Conservation (phyloP, 2,113 vertebrate genomes). For the Cavia aperea region DNA sequence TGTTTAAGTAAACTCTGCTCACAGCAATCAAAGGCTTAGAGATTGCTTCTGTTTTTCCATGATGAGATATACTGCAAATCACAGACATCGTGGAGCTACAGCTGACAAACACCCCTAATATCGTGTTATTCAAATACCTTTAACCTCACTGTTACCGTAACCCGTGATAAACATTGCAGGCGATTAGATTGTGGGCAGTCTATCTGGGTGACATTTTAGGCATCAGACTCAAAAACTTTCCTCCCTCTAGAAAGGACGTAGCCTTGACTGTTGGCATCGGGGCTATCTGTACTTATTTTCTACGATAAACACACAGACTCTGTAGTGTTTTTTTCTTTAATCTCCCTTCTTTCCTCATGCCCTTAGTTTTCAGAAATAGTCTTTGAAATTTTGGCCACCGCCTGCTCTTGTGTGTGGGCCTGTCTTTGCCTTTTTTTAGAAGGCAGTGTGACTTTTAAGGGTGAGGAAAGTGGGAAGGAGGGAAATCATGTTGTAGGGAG, state of each 20-base stretch:
- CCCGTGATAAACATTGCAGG: slow-evolving; percentile 65
- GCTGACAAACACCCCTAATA: slow-evolving; percentile 74
- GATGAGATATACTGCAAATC: slow-evolving; percentile 73
- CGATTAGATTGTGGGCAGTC: slow-evolving; percentile 73
- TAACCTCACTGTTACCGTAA: slow-evolving; percentile 63
- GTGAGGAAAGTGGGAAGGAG: background rate
- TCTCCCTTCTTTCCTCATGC: slow-evolving; percentile 58
- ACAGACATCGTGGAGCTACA: slow-evolving; percentile 72
- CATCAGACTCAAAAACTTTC: slow-evolving; percentile 44
- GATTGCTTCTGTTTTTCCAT: slow-evolving; percentile 73
- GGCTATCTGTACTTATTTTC: background rate
- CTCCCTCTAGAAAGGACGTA: slow-evolving; percentile 40
- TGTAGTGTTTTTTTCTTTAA: background rate
- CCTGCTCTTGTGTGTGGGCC: slow-evolving; percentile 21
- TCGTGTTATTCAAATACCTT: slow-evolving; percentile 74
- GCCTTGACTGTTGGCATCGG: background rate
- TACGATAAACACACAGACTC: background rate
- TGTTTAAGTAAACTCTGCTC: slow-evolving; percentile 54
- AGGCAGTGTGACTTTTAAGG: slow-evolving; percentile 46
- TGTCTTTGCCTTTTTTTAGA: slow-evolving; percentile 17
- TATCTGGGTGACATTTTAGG: slow-evolving; percentile 75
- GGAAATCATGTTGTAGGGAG: background rate
- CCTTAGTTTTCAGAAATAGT: slow-evolving; percentile 68
- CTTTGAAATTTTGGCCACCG: slow-evolving; percentile 69
- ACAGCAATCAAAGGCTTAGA: slow-evolving; percentile 66